Percentiles rank a stretch among this genome's conserved stretches.
Conservation (phyloP, 53 echinoderm and acorn worm species). For the Patiria pectinifera region DNA sequence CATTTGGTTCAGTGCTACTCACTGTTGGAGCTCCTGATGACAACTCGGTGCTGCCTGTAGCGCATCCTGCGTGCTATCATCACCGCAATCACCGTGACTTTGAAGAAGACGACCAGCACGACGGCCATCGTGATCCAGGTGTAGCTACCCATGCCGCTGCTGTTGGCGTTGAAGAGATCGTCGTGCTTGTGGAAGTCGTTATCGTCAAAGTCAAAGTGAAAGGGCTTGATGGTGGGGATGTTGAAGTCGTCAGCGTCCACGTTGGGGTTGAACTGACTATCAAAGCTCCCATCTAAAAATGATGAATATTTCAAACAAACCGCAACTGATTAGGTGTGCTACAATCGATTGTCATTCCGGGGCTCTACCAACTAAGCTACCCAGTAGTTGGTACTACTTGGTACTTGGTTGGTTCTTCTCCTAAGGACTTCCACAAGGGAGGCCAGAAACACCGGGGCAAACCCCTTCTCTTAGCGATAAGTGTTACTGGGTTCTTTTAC, state of each 20-base stretch:
- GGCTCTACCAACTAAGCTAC: too few species aligned
- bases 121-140: conserved; percentile 48
- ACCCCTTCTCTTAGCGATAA: too few species aligned
- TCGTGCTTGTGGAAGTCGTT: conserved; percentile 22
- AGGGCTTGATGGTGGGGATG: background rate
- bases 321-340: background rate
- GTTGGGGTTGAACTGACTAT: background rate
- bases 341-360: too few species aligned
- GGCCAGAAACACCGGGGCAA: too few species aligned
- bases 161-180: background rate
- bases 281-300: background rate
- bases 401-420: too few species aligned
- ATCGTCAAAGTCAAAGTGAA: conserved; percentile 31
- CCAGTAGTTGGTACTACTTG: too few species aligned
- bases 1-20: too few species aligned
- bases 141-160: conserved; percentile 12
- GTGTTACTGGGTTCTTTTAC: too few species aligned
- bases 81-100: conserved; percentile 37
- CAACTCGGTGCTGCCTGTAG: background rate
- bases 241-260: background rate
- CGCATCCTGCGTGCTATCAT: conserved; percentile 45
- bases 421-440: too few species aligned
- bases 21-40: conserved; percentile 3
- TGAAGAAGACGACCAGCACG: conserved; percentile 49
- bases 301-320: background rate